phyloP scores from a whole-genome alignment of 2,888 invertebrate genomes.

The Melinaea menophilus region DNA sequence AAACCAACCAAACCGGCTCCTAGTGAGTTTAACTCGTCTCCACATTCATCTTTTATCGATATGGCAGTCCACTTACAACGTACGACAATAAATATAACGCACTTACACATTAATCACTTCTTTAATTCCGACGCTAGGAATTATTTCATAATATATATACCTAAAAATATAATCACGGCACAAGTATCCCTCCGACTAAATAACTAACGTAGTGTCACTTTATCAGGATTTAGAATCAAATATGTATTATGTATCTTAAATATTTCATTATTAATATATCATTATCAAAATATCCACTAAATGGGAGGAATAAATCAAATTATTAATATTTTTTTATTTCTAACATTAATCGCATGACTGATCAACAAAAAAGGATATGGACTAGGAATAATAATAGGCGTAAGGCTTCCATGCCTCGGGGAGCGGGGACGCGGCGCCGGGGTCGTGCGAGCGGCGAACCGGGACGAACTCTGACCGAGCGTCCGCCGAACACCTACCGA shows the following conservation, averaged over 20 bases:
- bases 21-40: constrained; percentile 75
- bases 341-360: constrained; percentile 79
- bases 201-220: constrained; percentile 78
- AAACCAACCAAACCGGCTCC: constrained; percentile 62
- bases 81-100: constrained; percentile 79
- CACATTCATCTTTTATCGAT: constrained; percentile 78
- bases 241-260: constrained; percentile 79
- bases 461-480: constrained; percentile 16
- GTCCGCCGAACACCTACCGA: constrained; percentile 42
- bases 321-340: constrained; percentile 70
- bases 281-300: constrained; percentile 79
- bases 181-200: constrained; percentile 79
- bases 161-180: constrained; percentile 79
- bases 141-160: constrained; percentile 78
- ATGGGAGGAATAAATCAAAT: constrained; percentile 79
- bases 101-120: constrained; percentile 79
- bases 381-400: constrained; percentile 78
- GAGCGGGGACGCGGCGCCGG: constrained; percentile 30
- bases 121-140: constrained; percentile 79
- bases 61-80: constrained; percentile 77
- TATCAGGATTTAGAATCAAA: constrained; percentile 79
- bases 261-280: constrained; percentile 79
- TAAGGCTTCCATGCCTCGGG: constrained; percentile 65
- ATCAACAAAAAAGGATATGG: constrained; percentile 78
- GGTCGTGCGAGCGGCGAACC: constrained; percentile 16